Evolutionary conservation across 2,113 vertebrate species (phyloP).

Genomic region (Butastur rufipennis): DNA sequence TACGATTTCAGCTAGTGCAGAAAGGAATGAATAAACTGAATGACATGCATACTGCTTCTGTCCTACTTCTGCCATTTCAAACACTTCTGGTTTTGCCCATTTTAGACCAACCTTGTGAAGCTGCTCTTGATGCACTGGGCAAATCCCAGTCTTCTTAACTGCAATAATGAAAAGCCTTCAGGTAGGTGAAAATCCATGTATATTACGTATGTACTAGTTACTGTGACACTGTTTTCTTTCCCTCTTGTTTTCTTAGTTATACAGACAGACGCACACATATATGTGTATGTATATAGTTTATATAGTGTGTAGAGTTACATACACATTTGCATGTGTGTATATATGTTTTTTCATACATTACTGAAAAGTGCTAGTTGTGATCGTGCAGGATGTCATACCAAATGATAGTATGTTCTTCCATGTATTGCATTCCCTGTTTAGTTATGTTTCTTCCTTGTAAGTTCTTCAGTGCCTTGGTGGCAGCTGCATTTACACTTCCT

Average conservation of each 20-base stretch:
- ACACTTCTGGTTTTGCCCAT: not conserved
- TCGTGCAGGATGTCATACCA: not conserved
- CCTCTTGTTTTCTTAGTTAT: not conserved
- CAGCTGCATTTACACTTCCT: not conserved
- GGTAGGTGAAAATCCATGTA: slow-evolving; percentile 70
- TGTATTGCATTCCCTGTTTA: not conserved
- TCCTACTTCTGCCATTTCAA: not conserved
- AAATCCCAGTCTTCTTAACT: slow-evolving; percentile 88
- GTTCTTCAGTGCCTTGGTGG: not conserved
- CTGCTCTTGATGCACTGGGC: slow-evolving; percentile 84
- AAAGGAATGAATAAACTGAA: not conserved
- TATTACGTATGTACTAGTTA: not conserved
- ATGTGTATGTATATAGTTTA: not conserved
- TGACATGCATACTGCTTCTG: not conserved
- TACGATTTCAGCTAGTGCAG: not conserved
- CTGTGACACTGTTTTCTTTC: not conserved
- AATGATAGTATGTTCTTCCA: not conserved
- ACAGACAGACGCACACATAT: not conserved
- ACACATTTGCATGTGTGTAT: rapidly evolving
- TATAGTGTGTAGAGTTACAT: not conserved
- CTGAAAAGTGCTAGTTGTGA: not conserved
- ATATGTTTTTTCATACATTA: not conserved
- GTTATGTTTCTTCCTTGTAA: not conserved
- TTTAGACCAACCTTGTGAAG: slow-evolving; percentile 86
- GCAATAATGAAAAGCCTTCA: slow-evolving; percentile 90